Base-by-base conservation (phyloP, 1,140 invertebrate species). In the Drosophila lacteicornis region DNA sequence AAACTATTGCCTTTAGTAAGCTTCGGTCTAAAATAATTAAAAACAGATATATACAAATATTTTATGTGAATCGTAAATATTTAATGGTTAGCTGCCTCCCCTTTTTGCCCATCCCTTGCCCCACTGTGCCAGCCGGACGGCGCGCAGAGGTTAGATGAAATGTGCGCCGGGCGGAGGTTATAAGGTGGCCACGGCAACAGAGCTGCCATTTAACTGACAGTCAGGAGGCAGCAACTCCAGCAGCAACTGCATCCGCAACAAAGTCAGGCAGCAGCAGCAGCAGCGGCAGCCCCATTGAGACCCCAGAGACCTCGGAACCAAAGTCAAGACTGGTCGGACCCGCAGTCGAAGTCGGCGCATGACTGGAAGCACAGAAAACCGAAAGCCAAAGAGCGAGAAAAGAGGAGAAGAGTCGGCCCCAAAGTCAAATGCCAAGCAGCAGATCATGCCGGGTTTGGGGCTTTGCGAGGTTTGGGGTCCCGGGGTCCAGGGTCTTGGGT, bases 351-450 rank as follows among this genome's bases (percentile, higher is more conserved):
- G 53, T 42, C 70, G 62, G 79, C 74, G 74, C 80, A 87, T 90
- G 84, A 84, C 84, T 88, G 84, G 85, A 84, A 88, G 85, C 84
- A 75, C 42, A 70, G 27, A 30, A 56, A 49, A 50, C n/a, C 25
- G 55, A 42, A 42, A 19, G 53, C 36, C 17, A 12, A 36, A 71
- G 46, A 73, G 55, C 49, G 13, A 53, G 47, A 49, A 19, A 36
- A 65, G 22, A 33, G 43, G 65, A 73, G 50, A 67, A 65, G 70
- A 83, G 70, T 82, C 69, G 70, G 75, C 71, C 69, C 67, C 80
- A 91, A 91, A 91, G 87, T 91, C 87, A 91, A 91, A 91, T 88
- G 88, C 78, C 88, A 91, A 87, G 66, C 83, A 74, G 83, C 78
- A 80, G 80, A 91, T 91, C 82, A 91, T 81, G 78, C 61, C 82